Base-by-base conservation (phyloP, 2,888 invertebrate species). In the Cepaea hortensis region DNA sequence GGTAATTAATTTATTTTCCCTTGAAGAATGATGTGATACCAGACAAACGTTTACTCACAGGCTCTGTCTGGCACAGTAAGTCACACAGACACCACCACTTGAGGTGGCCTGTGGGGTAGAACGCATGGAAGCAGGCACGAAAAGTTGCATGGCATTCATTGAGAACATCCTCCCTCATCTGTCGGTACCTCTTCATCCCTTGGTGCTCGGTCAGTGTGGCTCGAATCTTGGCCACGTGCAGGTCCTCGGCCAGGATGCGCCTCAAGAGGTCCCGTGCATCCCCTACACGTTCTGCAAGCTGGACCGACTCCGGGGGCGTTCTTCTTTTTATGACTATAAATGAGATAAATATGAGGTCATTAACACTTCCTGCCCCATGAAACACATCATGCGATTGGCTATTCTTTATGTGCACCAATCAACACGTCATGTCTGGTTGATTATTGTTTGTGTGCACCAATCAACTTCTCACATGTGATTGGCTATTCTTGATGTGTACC, bases 61-160 rank as follows among this genome's bases (percentile, higher is more conserved):
- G 93, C 79, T 94, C 94, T 18, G 93, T 90, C 83, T 91, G 90
- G 73, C 90, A 90, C 18, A 94, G 91, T 0, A 94, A 92, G 85
- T 97, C 97, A 94, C 98, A 98, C 0, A 99, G 95, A 92, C 97
- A 97, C 90, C 97, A 97, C 98, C 98, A 98, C 94, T 98, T 98
- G 84, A 98, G 95, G 85, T 96, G 96, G 0, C 97, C 97, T 0
- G 98, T 98, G 0, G 99, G 98, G 94, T 98, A 98, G 95, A 99
- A 99, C 0, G 98, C 98, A 94, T 98, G 98, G 93, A 98, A 99
- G 93, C 98, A 98, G 4, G 97, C 96, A 1, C 97, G 97, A 93
- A 98, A 97, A 1, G 98, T 98, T 85, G 96, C 96, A 91, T 98
- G 98, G 87, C 98, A 98, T 94, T 99, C 98, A 84, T 97, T 97